A percentile compares a stretch with the other conserved stretches of the same genome.
Evolutionary conservation across 2,113 vertebrate genomes (phyloP).

Genomic region (Lampris megalopsis): DNA sequence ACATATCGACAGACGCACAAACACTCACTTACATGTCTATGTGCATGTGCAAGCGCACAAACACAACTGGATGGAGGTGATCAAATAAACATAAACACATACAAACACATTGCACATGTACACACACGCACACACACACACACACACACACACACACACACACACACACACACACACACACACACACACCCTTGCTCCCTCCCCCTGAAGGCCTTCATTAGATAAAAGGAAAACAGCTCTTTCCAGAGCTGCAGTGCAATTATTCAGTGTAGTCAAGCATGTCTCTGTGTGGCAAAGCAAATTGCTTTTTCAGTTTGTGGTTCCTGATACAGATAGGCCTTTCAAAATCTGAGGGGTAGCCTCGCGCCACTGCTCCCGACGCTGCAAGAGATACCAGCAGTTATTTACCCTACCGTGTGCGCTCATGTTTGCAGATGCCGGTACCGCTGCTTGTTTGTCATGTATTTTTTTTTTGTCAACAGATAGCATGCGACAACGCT

Average conservation of each 20-base stretch:
- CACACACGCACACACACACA: neutral
- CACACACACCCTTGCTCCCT: conserved; percentile 10
- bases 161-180: conserved; percentile 25
- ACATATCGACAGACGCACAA: conserved; percentile 14
- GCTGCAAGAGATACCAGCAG: conserved; percentile 67
- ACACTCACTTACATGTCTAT: neutral
- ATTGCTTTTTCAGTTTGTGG: conserved; percentile 82
- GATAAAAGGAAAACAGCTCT: conserved; percentile 81
- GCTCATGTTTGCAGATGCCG: conserved; percentile 61
- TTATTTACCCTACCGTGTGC: conserved; percentile 77
- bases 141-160: conserved; percentile 10
- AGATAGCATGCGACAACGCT: conserved; percentile 46
- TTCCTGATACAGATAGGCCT: conserved; percentile 81
- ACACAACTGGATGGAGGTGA: neutral
- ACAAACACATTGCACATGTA: neutral
- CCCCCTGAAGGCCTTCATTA: conserved; percentile 79
- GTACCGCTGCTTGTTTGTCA: conserved; percentile 36
- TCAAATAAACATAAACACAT: neutral
- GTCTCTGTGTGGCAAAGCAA: conserved; percentile 85
- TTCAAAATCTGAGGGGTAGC: conserved; percentile 77
- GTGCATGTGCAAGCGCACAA: neutral
- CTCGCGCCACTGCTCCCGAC: conserved; percentile 64
- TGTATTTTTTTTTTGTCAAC: conserved; percentile 21
- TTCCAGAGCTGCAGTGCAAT: conserved; percentile 81
- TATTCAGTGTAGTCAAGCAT: conserved; percentile 84